These are phyloP conservation scores for Agonopterix heracliana DNA, from an alignment of 2,888 invertebrate species.

Conservation along the genomic window DNA sequence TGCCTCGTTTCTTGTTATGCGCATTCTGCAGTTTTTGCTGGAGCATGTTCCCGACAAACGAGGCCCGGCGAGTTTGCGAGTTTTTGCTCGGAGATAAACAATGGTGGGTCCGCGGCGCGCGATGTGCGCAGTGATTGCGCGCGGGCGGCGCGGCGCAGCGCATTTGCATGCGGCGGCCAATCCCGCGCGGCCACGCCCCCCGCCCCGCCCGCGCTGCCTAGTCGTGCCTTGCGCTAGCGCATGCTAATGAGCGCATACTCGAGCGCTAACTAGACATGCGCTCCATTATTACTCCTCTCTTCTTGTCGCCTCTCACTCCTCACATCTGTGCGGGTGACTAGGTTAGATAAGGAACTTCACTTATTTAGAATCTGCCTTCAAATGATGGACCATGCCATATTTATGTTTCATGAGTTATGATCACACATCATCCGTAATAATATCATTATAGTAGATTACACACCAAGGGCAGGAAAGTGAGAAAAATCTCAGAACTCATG, in stretches of 20 bases:
- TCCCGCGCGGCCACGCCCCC: conserved; percentile 37
- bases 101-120: conserved; percentile 35
- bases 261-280: conserved; percentile 14
- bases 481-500: too few relatives aligned
- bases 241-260: conserved; percentile 20
- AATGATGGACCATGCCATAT: too few relatives aligned
- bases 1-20: conserved; percentile 59
- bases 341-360: too few relatives aligned
- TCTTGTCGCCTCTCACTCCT: too few relatives aligned
- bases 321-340: too few relatives aligned
- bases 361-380: too few relatives aligned
- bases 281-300: not conserved
- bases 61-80: conserved; percentile 33
- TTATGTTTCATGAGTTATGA: too few relatives aligned
- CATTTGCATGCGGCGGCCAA: conserved; percentile 65
- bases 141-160: conserved; percentile 20
- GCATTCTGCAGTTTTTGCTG: conserved; percentile 60
- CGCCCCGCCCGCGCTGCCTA: conserved; percentile 15
- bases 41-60: conserved; percentile 51
- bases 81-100: conserved; percentile 45
- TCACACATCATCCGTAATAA: too few relatives aligned
- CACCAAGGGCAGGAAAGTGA: too few relatives aligned
- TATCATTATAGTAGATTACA: too few relatives aligned
- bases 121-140: conserved; percentile 37
- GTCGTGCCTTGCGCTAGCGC: conserved; percentile 30